Evolutionary conservation across 2,888 invertebrate species (phyloP).

Genomic region (Cylloceria caligata): DNA sequence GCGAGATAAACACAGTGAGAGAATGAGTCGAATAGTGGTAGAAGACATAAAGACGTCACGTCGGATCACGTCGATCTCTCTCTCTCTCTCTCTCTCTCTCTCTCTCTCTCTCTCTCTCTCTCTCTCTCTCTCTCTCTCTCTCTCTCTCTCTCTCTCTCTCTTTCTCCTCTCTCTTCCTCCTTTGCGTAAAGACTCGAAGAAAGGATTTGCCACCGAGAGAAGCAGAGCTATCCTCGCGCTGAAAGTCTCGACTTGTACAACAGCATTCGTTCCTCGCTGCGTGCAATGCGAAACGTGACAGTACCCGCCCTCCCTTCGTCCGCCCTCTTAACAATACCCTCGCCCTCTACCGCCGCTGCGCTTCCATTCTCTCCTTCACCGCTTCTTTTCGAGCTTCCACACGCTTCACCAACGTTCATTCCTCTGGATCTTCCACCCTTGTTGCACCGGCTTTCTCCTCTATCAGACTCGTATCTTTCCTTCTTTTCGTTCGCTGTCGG

Average conservation of each 20-base stretch:
- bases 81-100: conserved; percentile 49
- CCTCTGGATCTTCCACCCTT: conserved; percentile 45
- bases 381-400: conserved; percentile 27
- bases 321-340: conserved; percentile 80
- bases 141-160: no score
- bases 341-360: conserved; percentile 69
- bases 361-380: conserved; percentile 45
- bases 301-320: conserved; percentile 75
- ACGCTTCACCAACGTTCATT: conserved; percentile 13
- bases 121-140: no score
- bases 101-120: no score
- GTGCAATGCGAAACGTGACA: conserved; percentile 84
- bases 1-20: conserved; percentile 52
- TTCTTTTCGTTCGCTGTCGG: conserved; percentile 36
- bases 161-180: conserved; percentile 45
- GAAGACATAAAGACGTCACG: conserved; percentile 75
- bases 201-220: conserved; percentile 56
- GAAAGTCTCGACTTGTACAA: conserved; percentile 62
- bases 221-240: conserved; percentile 44
- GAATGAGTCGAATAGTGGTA: conserved; percentile 67
- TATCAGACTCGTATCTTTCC: not conserved
- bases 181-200: conserved; percentile 42
- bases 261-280: conserved; percentile 75
- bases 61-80: conserved; percentile 79
- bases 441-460: not conserved